phyloP scores from a whole-genome alignment of 2,113 vertebrate genomes.

The Pseudonaja textilis region DNA sequence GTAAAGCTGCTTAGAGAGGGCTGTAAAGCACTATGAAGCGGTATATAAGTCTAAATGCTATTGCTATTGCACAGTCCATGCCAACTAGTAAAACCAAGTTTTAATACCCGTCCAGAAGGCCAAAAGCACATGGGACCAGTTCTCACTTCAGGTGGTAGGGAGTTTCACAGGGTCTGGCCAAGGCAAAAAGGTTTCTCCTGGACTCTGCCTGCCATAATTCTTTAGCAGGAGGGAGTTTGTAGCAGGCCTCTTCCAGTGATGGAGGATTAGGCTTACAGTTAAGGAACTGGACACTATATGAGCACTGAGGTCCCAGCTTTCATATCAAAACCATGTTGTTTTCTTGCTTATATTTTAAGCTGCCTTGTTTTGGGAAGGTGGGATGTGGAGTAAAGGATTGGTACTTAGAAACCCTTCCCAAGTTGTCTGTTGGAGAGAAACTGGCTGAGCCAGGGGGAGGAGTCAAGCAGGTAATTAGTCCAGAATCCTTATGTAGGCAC shows the following conservation, averaged over 20 bases:
- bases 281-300: no score
- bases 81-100: neutral
- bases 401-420: neutral
- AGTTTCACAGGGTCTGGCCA: neutral
- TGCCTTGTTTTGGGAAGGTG: neutral
- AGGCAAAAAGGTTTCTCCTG: neutral
- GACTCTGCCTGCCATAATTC: neutral
- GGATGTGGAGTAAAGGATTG: neutral
- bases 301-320: neutral
- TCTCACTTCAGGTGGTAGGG: neutral
- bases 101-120: neutral
- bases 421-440: neutral
- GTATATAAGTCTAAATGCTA: no score
- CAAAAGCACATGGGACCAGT: neutral
- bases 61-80: no score
- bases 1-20: no score
- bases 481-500: neutral
- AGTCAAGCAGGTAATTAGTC: neutral
- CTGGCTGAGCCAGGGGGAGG: neutral
- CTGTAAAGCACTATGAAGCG: no score
- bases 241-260: neutral
- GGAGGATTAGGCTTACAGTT: neutral
- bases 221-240: neutral
- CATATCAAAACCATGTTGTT: neutral
- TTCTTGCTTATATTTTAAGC: neutral